phyloP scores from a whole-genome alignment of 1,140 invertebrate genomes.

The Orius laevigatus region DNA sequence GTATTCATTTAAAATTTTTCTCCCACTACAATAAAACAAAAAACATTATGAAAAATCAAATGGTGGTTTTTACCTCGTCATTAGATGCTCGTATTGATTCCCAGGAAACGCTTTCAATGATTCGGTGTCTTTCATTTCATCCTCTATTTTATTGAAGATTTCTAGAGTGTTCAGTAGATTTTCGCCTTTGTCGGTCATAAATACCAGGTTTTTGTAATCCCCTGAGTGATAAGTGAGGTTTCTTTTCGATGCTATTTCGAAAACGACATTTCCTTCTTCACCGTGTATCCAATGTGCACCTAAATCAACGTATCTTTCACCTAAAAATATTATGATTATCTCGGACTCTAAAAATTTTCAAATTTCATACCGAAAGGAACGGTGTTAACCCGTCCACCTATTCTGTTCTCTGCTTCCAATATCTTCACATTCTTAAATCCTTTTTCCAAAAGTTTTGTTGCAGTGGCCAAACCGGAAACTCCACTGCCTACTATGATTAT shows the following conservation, averaged over 20 bases:
- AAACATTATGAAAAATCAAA: no score
- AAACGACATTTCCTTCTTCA: constrained; percentile 50
- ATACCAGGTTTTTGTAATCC: constrained; percentile 19
- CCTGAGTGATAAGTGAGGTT: constrained; percentile 22
- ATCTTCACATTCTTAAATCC: constrained; percentile 35
- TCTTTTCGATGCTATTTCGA: constrained; percentile 38
- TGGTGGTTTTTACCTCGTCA: no score
- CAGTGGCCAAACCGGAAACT: constrained; percentile 38
- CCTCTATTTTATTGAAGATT: constrained; percentile 19
- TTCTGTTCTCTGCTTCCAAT: constrained; percentile 51
- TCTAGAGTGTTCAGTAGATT: constrained; percentile 23
- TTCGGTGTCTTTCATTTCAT: constrained; percentile 11
- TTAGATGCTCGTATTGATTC: no score
- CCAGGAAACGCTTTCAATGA: no score
- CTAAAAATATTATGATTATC: constrained; percentile 21
- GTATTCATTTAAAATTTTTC: no score
- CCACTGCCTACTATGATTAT: constrained; percentile 39
- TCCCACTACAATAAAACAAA: constrained; percentile 20
- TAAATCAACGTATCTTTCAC: constrained; percentile 47
- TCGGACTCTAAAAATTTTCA: background rate
- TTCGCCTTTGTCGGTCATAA: constrained; percentile 24
- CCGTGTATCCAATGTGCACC: constrained; percentile 79
- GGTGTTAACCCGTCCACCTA: constrained; percentile 52
- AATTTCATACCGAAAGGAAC: constrained; percentile 17
- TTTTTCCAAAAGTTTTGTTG: constrained; percentile 31